Base-by-base conservation (phyloP, 2,888 invertebrate species). In the Cheiracanthium punctorium region DNA sequence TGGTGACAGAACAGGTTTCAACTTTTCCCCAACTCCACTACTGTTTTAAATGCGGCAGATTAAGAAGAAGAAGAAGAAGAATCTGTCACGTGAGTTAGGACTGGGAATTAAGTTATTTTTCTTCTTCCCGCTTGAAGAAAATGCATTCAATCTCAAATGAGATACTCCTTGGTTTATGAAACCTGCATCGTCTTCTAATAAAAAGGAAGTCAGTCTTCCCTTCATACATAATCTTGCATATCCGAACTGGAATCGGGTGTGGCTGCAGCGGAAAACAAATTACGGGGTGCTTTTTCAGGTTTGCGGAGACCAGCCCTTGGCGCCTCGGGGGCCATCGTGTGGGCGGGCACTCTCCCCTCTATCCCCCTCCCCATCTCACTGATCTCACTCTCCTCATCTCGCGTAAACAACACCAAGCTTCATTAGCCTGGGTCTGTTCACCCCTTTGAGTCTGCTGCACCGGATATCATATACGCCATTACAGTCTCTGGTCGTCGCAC, bases 381-480 rank as follows among this genome's bases (percentile, higher is more conserved):
- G 7, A 5, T 37, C 12, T n/a, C n/a, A n/a, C n/a, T n/a, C 37
- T 17, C 43, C 17, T 48, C 69, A 5, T 24, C 58, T 58, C 58
- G 24, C 58, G 58, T 58, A 58, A 58, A 58, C 58, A 58, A 58
- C 58, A 58, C 24, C 58, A 24, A 2, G 58, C 58, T 58, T 58
- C 58, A 58, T 58, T 58, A 58, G 58, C n/a, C 20, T 65, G 24
- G 24, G 41, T 81, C 58, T 58, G 24, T 58, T 81, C 32, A 81
- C 81, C 81, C 81, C 74, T 81, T 81, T 81, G 69, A 52, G 32
- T 41, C 41, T 58, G 20, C 58, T 72, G 67, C 81, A 74, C 82
- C 82, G 82, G 82, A 82, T 82, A 82, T 64, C 70, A 69, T 74
- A 30, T 20, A 65, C 70, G 69, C 73, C 70, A 82, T 82, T 82